phyloP scores from a whole-genome alignment of 2,113 vertebrate genomes.

The Chionomys nivalis region DNA sequence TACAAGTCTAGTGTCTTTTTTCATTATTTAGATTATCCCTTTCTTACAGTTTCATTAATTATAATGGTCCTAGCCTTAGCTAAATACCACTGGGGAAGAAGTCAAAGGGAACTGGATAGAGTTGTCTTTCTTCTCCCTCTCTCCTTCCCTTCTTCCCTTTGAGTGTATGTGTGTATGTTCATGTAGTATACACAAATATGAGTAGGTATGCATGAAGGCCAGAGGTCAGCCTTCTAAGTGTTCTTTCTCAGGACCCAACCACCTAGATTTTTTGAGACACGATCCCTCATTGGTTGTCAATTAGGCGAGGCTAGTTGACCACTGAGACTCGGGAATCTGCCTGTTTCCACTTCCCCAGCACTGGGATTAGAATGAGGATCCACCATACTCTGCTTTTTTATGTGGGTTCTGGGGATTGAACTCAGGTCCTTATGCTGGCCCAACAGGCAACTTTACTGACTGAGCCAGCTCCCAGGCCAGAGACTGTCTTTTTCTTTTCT shows the following conservation, averaged over 20 bases:
- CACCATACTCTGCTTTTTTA: not conserved
- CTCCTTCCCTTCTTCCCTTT: not conserved
- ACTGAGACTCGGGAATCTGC: too few species aligned
- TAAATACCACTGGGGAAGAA: not conserved
- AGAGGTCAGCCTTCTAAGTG: not conserved
- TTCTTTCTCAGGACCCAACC: not conserved
- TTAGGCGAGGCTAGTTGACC: not conserved
- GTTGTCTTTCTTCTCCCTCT: not conserved
- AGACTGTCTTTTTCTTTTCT: not conserved
- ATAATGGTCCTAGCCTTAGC: not conserved
- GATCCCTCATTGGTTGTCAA: not conserved
- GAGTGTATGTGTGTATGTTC: not conserved
- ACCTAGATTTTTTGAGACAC: not conserved
- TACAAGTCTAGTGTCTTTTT: not conserved
- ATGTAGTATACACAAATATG: not conserved
- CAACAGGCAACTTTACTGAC: not conserved
- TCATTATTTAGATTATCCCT: not conserved
- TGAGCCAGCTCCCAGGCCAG: not conserved
- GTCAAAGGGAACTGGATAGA: not conserved
- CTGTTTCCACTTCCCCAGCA: not conserved
- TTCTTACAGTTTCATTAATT: conserved; percentile 30
- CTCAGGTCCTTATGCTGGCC: too few species aligned
- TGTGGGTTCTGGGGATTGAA: not conserved
- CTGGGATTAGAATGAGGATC: not conserved
- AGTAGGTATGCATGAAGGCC: not conserved